Conservation (phyloP, 1,140 invertebrate species). For the Drosophila parabipectinata region DNA sequence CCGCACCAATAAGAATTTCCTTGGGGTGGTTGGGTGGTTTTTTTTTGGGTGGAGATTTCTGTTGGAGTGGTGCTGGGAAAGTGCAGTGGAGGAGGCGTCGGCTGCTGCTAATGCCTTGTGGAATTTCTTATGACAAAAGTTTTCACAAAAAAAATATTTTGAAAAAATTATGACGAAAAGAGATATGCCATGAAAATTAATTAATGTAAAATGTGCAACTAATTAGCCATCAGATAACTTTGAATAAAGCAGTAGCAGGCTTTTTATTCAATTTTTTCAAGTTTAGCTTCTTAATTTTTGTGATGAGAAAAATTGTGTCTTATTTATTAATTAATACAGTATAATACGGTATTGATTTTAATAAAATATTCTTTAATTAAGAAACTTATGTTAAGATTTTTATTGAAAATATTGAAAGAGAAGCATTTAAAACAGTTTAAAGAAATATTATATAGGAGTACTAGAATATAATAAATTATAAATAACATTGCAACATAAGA, state of each 20-base stretch:
- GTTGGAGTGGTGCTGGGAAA: conserved; percentile 10
- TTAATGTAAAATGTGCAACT: conserved; percentile 82
- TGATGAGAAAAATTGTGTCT: no score
- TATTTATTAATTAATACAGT: no score
- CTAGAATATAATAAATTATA: no score
- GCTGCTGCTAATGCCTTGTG: conserved; percentile 59
- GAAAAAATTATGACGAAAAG: conserved; percentile 1
- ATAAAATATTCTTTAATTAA: no score
- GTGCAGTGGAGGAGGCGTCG: conserved; percentile 58
- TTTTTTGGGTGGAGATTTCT: not conserved
- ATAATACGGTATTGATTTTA: no score
- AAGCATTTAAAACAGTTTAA: no score
- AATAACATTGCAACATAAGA: no score
- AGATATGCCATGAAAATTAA: conserved; percentile 74
- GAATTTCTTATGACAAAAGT: conserved; percentile 61
- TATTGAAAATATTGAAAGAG: no score
- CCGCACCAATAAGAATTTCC: conserved; percentile 8
- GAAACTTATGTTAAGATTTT: no score
- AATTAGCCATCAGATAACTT: conserved; percentile 56
- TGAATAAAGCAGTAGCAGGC: not conserved
- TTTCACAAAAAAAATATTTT: conserved; percentile 13
- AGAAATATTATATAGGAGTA: no score
- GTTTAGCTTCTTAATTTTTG: no score
- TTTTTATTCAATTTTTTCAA: not conserved
- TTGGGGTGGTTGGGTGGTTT: not conserved